These are phyloP conservation scores for Corythaeola cristata DNA, from an alignment of 2,113 vertebrate genomes.

Conservation along the genomic window DNA sequence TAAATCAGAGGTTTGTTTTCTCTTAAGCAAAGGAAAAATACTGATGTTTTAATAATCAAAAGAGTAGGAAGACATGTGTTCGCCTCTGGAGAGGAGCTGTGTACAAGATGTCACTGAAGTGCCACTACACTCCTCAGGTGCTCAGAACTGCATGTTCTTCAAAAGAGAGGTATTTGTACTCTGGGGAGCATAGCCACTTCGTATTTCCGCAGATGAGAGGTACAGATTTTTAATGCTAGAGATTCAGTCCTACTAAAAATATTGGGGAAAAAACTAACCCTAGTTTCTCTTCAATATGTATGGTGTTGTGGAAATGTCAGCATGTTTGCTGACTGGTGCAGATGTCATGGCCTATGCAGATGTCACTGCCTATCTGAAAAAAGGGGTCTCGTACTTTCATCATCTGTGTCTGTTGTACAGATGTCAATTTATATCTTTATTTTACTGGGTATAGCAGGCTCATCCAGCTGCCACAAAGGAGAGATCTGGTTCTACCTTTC, in stretches of 20 bases:
- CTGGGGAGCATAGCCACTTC: rapidly evolving
- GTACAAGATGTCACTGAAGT: neutral
- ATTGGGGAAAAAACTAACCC: rapidly evolving
- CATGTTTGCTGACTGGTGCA: neutral
- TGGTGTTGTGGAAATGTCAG: neutral
- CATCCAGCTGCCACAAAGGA: neutral
- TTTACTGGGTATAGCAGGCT: neutral
- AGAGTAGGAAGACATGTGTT: neutral
- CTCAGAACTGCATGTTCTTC: neutral
- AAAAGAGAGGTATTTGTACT: neutral
- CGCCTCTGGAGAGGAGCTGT: neutral
- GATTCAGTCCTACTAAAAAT: neutral
- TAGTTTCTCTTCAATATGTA: neutral
- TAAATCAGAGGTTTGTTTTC: neutral
- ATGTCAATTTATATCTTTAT: neutral
- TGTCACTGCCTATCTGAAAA: neutral
- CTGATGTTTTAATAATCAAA: neutral
- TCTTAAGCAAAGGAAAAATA: neutral
- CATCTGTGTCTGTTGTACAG: neutral
- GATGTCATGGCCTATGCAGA: neutral
- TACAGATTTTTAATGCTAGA: neutral
- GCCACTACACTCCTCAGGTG: neutral
- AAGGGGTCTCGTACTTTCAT: neutral
- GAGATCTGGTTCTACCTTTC: neutral
- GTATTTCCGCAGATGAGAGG: neutral